Percentiles rank a stretch among this genome's conserved stretches.
phyloP scores from a whole-genome alignment of 2,113 vertebrate species.

The Empidonax alnorum region DNA sequence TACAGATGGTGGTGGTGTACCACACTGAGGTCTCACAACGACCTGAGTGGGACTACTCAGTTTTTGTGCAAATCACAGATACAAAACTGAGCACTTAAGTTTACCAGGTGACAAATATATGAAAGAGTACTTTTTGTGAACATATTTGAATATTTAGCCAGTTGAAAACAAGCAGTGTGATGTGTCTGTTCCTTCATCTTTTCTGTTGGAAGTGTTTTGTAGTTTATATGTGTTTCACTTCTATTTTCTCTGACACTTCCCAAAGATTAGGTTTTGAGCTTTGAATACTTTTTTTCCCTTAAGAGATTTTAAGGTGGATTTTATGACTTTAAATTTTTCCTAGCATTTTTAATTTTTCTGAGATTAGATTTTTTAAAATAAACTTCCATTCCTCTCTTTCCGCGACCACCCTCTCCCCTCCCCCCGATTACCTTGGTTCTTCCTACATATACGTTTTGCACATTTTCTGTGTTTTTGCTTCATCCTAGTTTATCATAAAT shows the following conservation, averaged over 20 bases:
- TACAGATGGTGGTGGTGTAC: rapidly evolving
- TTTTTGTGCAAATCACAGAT: neutral
- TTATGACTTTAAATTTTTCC: neutral
- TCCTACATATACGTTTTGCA: neutral
- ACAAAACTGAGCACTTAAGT: neutral
- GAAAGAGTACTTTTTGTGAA: neutral
- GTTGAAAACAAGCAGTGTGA: neutral
- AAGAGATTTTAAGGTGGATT: neutral
- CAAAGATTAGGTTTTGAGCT: neutral
- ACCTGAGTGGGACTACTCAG: neutral
- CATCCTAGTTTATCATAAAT: neutral
- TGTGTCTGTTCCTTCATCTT: neutral
- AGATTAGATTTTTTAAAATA: neutral
- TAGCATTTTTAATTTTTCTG: neutral
- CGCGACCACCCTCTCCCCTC: too few relatives aligned
- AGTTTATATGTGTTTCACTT: neutral
- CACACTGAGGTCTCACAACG: neutral
- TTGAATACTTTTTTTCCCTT: neutral
- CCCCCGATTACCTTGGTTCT: neutral
- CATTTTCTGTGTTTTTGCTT: neutral
- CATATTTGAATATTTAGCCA: neutral
- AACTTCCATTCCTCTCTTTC: neutral
- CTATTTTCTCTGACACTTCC: neutral
- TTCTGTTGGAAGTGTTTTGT: neutral
- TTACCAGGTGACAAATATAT: neutral